Evolutionary conservation across 2,113 vertebrate species (phyloP).

Genomic region (Columba livia): DNA sequence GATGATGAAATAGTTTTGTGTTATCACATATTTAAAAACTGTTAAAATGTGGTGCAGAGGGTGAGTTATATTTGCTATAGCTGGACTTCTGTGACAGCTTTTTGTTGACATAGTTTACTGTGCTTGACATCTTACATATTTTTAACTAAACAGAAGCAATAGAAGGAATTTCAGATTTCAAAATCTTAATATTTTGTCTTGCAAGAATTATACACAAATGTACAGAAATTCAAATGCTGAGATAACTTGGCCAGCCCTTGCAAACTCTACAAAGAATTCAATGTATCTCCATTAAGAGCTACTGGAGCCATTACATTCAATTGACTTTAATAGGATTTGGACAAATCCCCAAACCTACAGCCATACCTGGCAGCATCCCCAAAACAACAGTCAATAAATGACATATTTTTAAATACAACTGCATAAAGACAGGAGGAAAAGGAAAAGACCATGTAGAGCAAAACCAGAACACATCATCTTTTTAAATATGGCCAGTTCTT

Average conservation of each 20-base stretch:
- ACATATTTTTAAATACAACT: not conserved
- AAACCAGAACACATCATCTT: not conserved
- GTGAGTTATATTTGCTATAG: not conserved
- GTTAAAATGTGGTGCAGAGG: not conserved
- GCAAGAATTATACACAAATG: not conserved
- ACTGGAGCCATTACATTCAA: not conserved
- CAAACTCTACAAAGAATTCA: not conserved
- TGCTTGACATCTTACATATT: not conserved
- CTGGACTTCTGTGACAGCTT: not conserved
- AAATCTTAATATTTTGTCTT: not conserved
- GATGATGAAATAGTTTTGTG: not conserved
- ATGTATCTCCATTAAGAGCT: not conserved
- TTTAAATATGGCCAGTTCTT: not conserved
- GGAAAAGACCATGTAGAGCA: not conserved
- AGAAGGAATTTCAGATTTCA: not conserved
- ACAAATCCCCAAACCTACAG: not conserved
- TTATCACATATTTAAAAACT: not conserved
- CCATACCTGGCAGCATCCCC: not conserved
- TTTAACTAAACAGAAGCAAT: not conserved
- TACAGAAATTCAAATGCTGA: not conserved
- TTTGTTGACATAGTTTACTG: not conserved
- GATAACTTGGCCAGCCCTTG: not conserved
- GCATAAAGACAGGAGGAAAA: not conserved
- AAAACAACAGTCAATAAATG: not conserved
- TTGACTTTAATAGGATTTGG: not conserved